Base-by-base conservation (phyloP, 2,797 vertebrate genomes). In the Notamacropus eugenii region DNA sequence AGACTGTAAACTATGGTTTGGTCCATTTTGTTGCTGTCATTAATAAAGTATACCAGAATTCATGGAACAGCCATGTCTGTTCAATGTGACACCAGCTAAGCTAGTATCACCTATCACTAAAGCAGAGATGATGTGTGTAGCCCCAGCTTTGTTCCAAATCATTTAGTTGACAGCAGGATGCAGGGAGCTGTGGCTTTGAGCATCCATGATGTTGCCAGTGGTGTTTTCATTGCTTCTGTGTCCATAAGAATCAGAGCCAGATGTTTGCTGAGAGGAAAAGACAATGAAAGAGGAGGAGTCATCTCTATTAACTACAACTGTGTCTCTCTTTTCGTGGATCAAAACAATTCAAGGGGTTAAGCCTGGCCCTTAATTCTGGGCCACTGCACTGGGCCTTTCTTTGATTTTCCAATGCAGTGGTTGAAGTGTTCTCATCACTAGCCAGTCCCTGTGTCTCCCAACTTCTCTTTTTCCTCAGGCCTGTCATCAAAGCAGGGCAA, bases 101-200 rank as follows among this genome's bases (percentile, higher is more conserved):
- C 93, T 1, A 2, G 28, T 28, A 96, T 90, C 59, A 95, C 93
- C 52, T 92, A 55, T 97, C 94, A 94, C 92, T 93, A 93, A 97
- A 96, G 95, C 93, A 57, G 96, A 54, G 93, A 93, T 95, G 96
- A 93, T 90, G 13, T 19, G 55, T 90, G 59, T 5, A 93, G 67
- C 92, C 5, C 93, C 97, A 95, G 92, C 95, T 97, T 97, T 94
- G 92, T 95, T 98, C 92, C 28, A 58, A 97, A 96, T 92, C 0
- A 2, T 95, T 96, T 96, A 96, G 90, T 95, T 92, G 97, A 97
- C 50, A 67, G 31, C 50, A 87, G 91, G 31, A 67, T 46, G 90
- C 92, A 97, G 90, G 40, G 9, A 82, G 90, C 94, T 97, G 95
- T 97, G 96, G 94, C 40, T 95, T 91, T 9, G 52, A 92, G 59